Evolutionary conservation across 2,797 vertebrate genomes (phyloP), one percentile per base, ranked within the genome.

Genomic region (Heteromormyrus szaboi): DNA sequence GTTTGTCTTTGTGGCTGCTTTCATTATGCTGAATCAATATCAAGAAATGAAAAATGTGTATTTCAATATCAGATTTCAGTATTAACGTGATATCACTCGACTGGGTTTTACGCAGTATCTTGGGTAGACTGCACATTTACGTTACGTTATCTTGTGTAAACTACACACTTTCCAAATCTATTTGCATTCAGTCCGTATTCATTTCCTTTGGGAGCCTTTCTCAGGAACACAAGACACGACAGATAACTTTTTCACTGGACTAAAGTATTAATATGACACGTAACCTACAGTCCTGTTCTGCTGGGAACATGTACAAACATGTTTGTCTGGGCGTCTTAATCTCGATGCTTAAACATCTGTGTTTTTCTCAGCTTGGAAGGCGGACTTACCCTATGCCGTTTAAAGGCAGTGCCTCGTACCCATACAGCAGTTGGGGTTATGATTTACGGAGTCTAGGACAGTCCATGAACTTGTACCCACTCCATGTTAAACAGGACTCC

Each of bases 321-420:
- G 72, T 83, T 89, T 89, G 86, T 87, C 59, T 54, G 48, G 46
- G 33, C 12, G 50, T 81, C 86, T 87, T 89, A 81, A 89, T 79
- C 85, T 76, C 6, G 68, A 81, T 50, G 72, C 68, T 59, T 79
- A 83, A 88, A 88, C 87, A 83, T 88, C 87, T 83, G 72, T 83
- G 87, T 81, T n/a, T 76, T 76, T 88, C 51, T 88, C 48, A 81
- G 72, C 17, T 14, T 2, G 48, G 33, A 87, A 53, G 81, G 41
- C 8, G 3, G 68, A 17, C 79, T 83, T 59, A 22, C 37, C 25
- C 19, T 44, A 41, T 33, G 51, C 19, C 11, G 8, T 44, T 53
- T 12, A 41, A 29, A 59, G 33, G 46, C 11, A 65, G 25, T 22
- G 59, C n/a, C 85, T 89, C 12, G 51, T 62, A 22, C 59, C 65